Percentiles rank a stretch among this genome's conserved stretches.
Conservation (phyloP, 2,113 vertebrate genomes). For the Clarias macrocephalus region DNA sequence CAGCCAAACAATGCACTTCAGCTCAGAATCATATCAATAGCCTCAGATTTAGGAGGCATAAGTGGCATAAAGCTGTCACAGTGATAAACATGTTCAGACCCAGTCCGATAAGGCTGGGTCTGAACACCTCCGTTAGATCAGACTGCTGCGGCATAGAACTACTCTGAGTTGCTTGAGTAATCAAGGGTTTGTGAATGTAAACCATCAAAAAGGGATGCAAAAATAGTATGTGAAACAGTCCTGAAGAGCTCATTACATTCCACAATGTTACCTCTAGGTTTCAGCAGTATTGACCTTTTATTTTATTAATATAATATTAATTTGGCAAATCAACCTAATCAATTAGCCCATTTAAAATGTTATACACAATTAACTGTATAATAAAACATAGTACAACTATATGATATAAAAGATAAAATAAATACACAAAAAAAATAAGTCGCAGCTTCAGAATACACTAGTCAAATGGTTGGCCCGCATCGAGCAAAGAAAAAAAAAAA, state of each 20-base stretch:
- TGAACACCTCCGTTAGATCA: background rate
- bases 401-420: background rate
- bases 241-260: background rate
- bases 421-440: background rate
- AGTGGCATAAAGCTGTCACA: background rate
- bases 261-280: background rate
- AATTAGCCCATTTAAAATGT: background rate
- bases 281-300: background rate
- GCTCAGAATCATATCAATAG: background rate
- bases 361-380: background rate
- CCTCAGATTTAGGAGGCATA: background rate
- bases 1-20: background rate
- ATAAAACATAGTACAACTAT: background rate
- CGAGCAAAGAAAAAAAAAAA: no score
- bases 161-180: background rate
- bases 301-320: background rate
- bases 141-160: background rate
- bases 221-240: background rate
- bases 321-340: background rate
- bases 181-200: background rate
- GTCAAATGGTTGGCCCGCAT: no score
- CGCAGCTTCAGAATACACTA: no score
- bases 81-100: slow-evolving; percentile 15
- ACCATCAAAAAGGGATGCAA: no score
- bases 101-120: background rate